A percentile compares a stretch with the other conserved stretches of the same genome.
Conservation (phyloP, 2,113 vertebrate genomes). For the Mesitornis unicolor region DNA sequence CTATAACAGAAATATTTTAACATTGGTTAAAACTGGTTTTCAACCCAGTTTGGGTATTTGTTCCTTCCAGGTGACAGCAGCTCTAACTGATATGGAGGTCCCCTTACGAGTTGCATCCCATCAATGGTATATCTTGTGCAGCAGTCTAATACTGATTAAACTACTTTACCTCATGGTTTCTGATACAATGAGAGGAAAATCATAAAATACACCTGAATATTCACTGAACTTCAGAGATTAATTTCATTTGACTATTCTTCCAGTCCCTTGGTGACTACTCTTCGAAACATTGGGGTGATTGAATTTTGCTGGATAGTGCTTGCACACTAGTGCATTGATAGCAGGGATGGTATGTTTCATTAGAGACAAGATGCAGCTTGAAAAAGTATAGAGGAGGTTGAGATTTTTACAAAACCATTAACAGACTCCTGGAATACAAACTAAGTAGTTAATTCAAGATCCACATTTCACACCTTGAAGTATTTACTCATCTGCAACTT, state of each 20-base stretch:
- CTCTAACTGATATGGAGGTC: neutral
- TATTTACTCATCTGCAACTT: neutral
- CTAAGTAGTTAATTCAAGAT: conserved; percentile 11
- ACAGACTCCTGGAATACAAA: conserved; percentile 14
- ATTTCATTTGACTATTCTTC: neutral
- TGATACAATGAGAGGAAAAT: neutral
- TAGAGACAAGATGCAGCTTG: neutral
- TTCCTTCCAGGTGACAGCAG: neutral
- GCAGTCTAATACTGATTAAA: neutral
- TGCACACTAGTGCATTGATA: neutral
- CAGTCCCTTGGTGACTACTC: neutral
- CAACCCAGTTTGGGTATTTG: neutral
- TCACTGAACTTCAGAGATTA: neutral
- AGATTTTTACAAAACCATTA: neutral
- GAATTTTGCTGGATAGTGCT: neutral
- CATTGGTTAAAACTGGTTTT: neutral
- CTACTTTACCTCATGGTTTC: neutral
- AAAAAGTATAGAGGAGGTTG: neutral
- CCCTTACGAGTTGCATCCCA: neutral
- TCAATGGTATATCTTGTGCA: neutral
- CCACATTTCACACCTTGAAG: neutral
- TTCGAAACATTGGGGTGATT: neutral
- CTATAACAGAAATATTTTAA: neutral
- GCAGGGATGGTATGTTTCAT: neutral
- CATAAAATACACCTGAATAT: neutral